Evolutionary conservation across 1,140 invertebrate species (phyloP).

Genomic region (Aricia agestis): DNA sequence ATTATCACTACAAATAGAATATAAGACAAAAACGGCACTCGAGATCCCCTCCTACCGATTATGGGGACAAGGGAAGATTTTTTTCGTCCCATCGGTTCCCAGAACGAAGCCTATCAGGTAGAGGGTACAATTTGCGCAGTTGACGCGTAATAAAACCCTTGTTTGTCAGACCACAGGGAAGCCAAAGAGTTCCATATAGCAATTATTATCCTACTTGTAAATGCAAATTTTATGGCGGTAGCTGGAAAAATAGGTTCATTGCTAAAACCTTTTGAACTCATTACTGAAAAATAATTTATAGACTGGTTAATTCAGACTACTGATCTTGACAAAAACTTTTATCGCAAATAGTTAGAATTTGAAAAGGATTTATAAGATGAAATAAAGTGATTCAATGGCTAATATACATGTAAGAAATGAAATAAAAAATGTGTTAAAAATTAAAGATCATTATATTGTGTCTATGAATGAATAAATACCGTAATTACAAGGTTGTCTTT

Average conservation of each 20-base stretch:
- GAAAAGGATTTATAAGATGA: no score
- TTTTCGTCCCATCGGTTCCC: slow-evolving; percentile 7
- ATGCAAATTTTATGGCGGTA: not conserved
- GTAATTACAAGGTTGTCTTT: not conserved
- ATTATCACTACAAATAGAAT: slow-evolving; percentile 12
- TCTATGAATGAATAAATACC: no score
- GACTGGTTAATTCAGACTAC: no score
- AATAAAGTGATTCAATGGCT: no score
- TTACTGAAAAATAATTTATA: no score
- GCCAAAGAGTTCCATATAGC: slow-evolving; percentile 2
- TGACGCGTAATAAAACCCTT: slow-evolving; percentile 14
- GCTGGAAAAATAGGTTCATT: not conserved
- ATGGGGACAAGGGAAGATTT: not conserved
- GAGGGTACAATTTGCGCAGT: slow-evolving; percentile 9
- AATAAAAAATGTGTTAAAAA: no score
- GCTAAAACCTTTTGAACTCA: not conserved
- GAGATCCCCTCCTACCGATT: slow-evolving; percentile 12
- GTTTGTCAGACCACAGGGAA: slow-evolving; percentile 11
- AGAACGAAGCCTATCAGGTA: slow-evolving; percentile 14
- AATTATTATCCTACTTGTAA: not conserved
- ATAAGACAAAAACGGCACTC: slow-evolving; percentile 6
- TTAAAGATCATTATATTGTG: no score
- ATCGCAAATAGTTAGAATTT: no score
- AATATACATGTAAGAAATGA: no score
- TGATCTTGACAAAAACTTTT: no score